Conservation (phyloP, 2,113 vertebrate species). For the Formicarius rufipectus region DNA sequence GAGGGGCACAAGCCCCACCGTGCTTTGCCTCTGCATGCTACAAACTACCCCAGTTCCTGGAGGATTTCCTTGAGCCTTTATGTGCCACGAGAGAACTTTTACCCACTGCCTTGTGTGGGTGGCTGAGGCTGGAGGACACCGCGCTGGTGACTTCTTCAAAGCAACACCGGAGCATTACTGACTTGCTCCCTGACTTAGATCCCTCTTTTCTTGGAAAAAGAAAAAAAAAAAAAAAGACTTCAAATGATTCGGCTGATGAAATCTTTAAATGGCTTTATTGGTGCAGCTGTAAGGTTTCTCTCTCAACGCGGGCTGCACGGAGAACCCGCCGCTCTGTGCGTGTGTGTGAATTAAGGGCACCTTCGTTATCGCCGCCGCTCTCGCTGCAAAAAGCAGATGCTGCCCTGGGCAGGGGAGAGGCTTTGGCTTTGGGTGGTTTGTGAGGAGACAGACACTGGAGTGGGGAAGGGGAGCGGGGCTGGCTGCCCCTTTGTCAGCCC, state of each 20-base stretch:
- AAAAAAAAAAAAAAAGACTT: neutral
- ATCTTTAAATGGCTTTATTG: neutral
- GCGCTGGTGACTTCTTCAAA: neutral
- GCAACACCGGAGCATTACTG: rapidly evolving
- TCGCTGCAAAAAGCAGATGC: neutral
- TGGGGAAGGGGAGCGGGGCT: neutral
- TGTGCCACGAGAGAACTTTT: neutral
- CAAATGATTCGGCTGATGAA: neutral
- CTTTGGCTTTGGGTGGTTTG: neutral
- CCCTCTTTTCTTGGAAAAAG: neutral
- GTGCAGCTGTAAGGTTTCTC: neutral
- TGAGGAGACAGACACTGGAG: neutral
- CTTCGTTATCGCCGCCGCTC: neutral
- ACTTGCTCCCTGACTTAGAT: neutral
- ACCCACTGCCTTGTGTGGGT: rapidly evolving
- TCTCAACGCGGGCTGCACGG: neutral
- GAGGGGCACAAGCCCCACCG: neutral
- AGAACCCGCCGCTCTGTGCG: rapidly evolving
- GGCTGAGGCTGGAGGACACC: neutral
- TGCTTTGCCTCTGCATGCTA: neutral
- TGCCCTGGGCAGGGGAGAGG: neutral
- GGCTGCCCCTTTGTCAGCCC: neutral
- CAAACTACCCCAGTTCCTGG: neutral
- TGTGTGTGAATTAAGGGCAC: neutral
- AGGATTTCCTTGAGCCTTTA: neutral